Base-by-base conservation (phyloP, 2,113 vertebrate genomes). In the Entelurus aequoreus region DNA sequence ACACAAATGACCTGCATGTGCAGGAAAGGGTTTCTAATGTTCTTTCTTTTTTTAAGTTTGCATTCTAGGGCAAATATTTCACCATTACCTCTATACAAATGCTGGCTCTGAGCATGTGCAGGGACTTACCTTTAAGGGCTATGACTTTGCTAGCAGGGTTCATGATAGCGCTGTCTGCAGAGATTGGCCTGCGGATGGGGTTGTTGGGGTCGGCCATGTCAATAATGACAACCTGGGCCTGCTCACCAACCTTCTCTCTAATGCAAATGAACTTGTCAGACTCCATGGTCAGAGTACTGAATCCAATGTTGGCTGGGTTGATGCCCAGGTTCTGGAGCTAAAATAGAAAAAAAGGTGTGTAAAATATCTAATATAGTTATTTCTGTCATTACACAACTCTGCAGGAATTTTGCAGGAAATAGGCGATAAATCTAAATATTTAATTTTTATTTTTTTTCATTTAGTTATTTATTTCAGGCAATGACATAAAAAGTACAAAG, bases 221-320 rank as follows among this genome's bases (percentile, higher is more conserved):
- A 69, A 99, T 99, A 86, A 99, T 99, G 75, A 99, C 97, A 72
- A 99, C 97, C 72, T 99, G 97, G 53, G 96, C 96, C 80, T 99
- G 97, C 60, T 99, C 97, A 37, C 97, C 97, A 13, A 99, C 97
- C 82, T 99, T 99, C 88, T 99, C 97, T 76, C 97, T 89, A 65
- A 99, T 94, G 64, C 97, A 99, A 90, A 99, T 99, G 88, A 99
- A 99, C 86, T 99, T 99, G 84, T 99, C 97, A 3, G 97, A 99
- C 88, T 99, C 97, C 97, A 99, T 99, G 5, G 97, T 99, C 21
- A 99, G 89, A 63, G 97, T 99, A 86, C 97, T 99, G 84, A 99
- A 99, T 64, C 97, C 97, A 60, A 99, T 99, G 80, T 99, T 99
- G 54, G 96, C 95, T 83, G 97, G 97, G 89, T 98, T 99, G 75